Percentiles rank a stretch among this genome's conserved stretches.
These are phyloP conservation scores for Chunga burmeisteri DNA, from an alignment of 2,113 vertebrate species.

Conservation along the genomic window DNA sequence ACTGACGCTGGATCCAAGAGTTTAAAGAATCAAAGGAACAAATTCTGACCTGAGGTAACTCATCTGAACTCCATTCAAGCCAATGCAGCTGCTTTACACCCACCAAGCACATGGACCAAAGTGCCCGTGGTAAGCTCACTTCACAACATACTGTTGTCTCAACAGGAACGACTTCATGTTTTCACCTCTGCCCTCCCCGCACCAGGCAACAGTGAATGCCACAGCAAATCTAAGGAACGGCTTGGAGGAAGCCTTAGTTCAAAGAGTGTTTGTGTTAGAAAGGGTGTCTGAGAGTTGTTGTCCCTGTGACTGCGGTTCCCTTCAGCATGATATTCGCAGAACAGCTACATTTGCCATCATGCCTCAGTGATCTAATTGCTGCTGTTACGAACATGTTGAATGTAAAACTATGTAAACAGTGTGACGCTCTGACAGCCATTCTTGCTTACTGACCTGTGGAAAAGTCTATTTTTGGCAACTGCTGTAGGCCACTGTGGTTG, in stretches of 20 bases:
- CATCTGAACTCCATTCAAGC: not conserved
- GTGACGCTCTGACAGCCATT: constrained; percentile 38
- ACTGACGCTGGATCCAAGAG: not conserved
- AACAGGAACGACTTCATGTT: not conserved
- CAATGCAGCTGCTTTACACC: not conserved
- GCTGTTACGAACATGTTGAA: constrained; percentile 5
- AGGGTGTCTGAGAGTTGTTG: not conserved
- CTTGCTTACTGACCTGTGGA: constrained; percentile 67
- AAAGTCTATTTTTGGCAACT: constrained; percentile 73
- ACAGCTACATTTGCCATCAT: not conserved
- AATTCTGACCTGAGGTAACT: not conserved
- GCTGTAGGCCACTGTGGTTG: not conserved
- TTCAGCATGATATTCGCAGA: not conserved
- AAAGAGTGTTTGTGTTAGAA: not conserved
- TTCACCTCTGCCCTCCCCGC: not conserved
- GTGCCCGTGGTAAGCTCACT: not conserved
- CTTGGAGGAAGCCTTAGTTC: not conserved
- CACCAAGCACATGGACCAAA: not conserved
- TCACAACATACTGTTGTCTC: not conserved
- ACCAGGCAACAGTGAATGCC: not conserved
- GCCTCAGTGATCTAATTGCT: constrained; percentile 39
- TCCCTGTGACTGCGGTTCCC: not conserved
- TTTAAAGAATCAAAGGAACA: not conserved
- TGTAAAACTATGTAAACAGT: constrained; percentile 58
- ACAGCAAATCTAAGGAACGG: not conserved